Conservation (phyloP, 2,797 vertebrate species). For the Halcyon smyrnensis region DNA sequence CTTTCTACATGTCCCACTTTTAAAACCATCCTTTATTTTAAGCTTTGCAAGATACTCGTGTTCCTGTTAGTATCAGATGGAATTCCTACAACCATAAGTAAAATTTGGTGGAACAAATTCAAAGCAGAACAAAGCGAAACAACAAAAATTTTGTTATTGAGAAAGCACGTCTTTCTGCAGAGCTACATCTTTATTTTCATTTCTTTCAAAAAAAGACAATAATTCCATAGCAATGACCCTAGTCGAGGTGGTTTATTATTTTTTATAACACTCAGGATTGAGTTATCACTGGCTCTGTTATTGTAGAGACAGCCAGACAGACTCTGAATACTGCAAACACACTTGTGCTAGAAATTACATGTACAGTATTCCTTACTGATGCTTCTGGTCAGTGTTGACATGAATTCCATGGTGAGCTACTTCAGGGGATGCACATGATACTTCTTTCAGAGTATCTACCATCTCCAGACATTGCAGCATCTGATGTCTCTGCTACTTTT, state of each 20-base stretch:
- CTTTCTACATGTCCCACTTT: background rate
- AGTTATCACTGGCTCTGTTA: background rate
- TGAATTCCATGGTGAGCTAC: background rate
- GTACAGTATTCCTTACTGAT: background rate
- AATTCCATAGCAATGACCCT: background rate
- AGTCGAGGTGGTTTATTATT: background rate
- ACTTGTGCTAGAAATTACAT: background rate
- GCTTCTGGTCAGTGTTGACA: background rate
- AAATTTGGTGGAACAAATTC: background rate
- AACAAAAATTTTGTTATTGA: background rate
- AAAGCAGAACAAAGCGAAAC: background rate
- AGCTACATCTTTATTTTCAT: background rate
- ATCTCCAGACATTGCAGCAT: background rate
- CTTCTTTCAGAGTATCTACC: background rate
- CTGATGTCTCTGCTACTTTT: background rate
- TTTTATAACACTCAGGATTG: background rate
- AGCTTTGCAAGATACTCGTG: background rate
- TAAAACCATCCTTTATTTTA: constrained; percentile 15
- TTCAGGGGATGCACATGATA: background rate
- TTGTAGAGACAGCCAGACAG: background rate
- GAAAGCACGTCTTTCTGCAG: background rate
- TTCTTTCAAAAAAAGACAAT: constrained; percentile 16
- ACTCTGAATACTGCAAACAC: background rate
- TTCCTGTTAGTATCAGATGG: background rate
- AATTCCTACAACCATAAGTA: background rate